Evolutionary conservation across 2,888 invertebrate species (phyloP), one percentile per base, ranked within the genome.

Genomic region (Aromia moschata): DNA sequence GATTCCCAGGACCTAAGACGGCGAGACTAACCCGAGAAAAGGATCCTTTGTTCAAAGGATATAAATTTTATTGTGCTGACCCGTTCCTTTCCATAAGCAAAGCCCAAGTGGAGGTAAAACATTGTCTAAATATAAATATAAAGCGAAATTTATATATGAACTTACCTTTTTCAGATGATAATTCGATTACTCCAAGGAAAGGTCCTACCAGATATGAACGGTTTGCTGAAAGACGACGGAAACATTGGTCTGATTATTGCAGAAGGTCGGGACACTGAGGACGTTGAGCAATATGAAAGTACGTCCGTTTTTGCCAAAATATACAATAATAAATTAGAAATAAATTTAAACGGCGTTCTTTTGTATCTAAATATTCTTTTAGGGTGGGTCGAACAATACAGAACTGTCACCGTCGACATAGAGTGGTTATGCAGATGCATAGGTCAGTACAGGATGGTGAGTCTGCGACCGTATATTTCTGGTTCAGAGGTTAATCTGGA

Each of bases 41-140:
- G 78, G 82, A 71, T 25, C 77, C 76, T 0, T 66, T 86, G 38
- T 83, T 87, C 59, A 69, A 79, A 53, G 84, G 83, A 5, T 83
- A 83, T 65, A 82, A 79, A 11, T 85, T 87, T 70, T 83, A 78
- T 75, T 83, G 83, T 58, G 80, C 83, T 70, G 80, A 81, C 25
- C 85, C 86, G 0, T 84, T 86, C 47, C 15, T 65, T 15, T 70
- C 74, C 2, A 70, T 74, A 10, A 67, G 70, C 2, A 64, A 70
- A 59, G 57, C 59, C 2, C 79, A 78, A 51, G 52, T 80, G 14
- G 77, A 79, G 73, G 79, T 79, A 41, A 31, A 37, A 16, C 17
- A 4, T 10, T 47, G 3, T 18, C 52, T 7, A 46, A 12, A 36
- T n/a, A n/a, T n/a, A 16, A 7, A 12, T 30, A 9, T 3, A 44